phyloP scores from a whole-genome alignment of 2,888 invertebrate species.

The Iphiclides podalirius region DNA sequence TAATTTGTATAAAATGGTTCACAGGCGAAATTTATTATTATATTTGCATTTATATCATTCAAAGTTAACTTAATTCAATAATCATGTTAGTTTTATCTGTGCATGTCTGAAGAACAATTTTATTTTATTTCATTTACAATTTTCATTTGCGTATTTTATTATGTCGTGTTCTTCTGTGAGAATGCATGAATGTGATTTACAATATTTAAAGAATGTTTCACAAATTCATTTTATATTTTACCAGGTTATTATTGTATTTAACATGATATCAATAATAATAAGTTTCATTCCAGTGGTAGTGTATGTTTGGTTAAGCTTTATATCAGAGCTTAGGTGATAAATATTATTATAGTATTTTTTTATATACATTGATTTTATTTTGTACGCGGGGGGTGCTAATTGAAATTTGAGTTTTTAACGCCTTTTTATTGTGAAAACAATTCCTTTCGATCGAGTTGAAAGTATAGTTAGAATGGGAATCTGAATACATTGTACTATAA shows the following conservation, averaged over 20 bases:
- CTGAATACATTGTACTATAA: constrained; percentile 26
- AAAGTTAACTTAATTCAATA: constrained; percentile 44
- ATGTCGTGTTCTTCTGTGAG: constrained; percentile 38
- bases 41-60: constrained; percentile 66
- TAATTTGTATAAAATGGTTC: constrained; percentile 28
- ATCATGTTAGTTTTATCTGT: constrained; percentile 43
- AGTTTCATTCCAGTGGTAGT: constrained; percentile 75
- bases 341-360: constrained; percentile 56
- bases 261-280: constrained; percentile 53
- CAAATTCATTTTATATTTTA: constrained; percentile 32
- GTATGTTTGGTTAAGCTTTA: constrained; percentile 68
- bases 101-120: constrained; percentile 60
- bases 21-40: constrained; percentile 32
- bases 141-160: constrained; percentile 61
- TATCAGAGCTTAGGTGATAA: constrained; percentile 60
- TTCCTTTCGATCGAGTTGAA: constrained; percentile 11
- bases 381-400: constrained; percentile 66
- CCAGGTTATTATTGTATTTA: constrained; percentile 34
- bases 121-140: constrained; percentile 55
- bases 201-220: constrained; percentile 39
- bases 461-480: constrained; percentile 10
- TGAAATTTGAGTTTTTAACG: constrained; percentile 48
- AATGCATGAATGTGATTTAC: constrained; percentile 47
- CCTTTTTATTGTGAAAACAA: constrained; percentile 26
- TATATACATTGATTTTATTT: constrained; percentile 61